These are phyloP conservation scores for Thamnaconus septentrionalis DNA, from an alignment of 2,113 vertebrate species.

Conservation along the genomic window DNA sequence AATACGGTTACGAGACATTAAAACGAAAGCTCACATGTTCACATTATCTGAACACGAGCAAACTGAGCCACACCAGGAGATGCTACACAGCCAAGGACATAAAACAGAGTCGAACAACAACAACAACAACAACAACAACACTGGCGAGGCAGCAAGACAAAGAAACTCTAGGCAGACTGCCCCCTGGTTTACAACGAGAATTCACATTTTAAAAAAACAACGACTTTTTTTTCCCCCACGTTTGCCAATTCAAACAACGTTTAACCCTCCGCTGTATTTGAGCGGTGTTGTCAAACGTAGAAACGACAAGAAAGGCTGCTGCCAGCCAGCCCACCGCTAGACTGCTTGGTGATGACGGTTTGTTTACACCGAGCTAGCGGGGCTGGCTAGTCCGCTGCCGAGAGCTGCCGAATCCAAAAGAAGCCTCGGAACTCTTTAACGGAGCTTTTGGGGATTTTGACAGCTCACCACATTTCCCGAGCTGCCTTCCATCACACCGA, in stretches of 20 bases:
- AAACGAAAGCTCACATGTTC: no score
- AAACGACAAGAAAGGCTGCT: constrained; percentile 14
- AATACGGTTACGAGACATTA: no score
- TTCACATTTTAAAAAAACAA: constrained; percentile 1
- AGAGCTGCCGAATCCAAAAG: constrained; percentile 37
- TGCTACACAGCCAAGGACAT: background rate
- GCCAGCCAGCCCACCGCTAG: constrained; percentile 22
- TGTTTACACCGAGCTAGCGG: constrained; percentile 73
- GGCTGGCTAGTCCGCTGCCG: constrained; percentile 55
- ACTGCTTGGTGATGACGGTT: constrained; percentile 39
- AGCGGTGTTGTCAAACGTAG: background rate
- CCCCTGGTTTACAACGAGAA: constrained; percentile 28
- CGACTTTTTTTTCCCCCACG: background rate
- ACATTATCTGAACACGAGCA: background rate
- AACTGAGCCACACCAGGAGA: background rate
- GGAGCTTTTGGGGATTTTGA: constrained; percentile 27
- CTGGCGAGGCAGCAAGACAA: constrained; percentile 52
- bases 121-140: constrained; percentile 21
- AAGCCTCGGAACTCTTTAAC: constrained; percentile 45
- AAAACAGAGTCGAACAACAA: constrained; percentile 20
- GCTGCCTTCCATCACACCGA: background rate
- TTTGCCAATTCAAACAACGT: background rate
- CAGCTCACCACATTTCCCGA: constrained; percentile 27
- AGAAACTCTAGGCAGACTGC: constrained; percentile 53
- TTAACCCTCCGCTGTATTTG: background rate